Conservation (phyloP, 2,113 vertebrate species). For the Hassar affinis region DNA sequence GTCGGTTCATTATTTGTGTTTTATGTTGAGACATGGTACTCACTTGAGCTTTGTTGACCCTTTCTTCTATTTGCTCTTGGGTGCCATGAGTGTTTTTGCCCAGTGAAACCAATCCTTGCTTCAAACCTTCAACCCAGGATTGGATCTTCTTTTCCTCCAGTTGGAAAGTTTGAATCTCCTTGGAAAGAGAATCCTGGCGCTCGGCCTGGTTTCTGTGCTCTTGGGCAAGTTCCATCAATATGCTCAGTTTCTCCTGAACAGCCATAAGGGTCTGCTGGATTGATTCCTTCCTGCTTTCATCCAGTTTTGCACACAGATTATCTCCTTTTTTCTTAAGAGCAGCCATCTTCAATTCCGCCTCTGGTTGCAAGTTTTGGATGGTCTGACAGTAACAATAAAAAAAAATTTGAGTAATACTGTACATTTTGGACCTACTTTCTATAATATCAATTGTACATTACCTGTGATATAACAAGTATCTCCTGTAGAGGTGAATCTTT, state of each 20-base stretch:
- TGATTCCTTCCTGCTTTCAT: slow-evolving; percentile 40
- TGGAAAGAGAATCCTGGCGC: slow-evolving; percentile 60
- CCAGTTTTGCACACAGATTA: slow-evolving; percentile 56
- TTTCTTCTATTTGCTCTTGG: slow-evolving; percentile 56
- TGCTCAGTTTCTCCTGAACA: slow-evolving; percentile 61
- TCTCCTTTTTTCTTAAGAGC: slow-evolving; percentile 59
- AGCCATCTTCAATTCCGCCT: slow-evolving; percentile 62
- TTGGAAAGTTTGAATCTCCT: slow-evolving; percentile 60
- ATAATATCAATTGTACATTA: slow-evolving; percentile 33
- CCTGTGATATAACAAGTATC: slow-evolving; percentile 44
- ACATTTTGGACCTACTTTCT: neutral
- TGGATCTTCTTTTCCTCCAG: slow-evolving; percentile 45
- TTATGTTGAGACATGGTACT: neutral
- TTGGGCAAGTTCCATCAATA: slow-evolving; percentile 54
- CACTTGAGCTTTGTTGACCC: slow-evolving; percentile 49
- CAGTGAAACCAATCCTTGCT: slow-evolving; percentile 49
- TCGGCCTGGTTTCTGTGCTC: slow-evolving; percentile 56
- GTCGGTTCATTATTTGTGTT: neutral
- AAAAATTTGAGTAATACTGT: neutral
- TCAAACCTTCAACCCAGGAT: slow-evolving; percentile 60
- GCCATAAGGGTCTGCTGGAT: slow-evolving; percentile 46
- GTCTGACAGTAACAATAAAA: slow-evolving; percentile 49
- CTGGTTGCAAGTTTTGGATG: slow-evolving; percentile 63
- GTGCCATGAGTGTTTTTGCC: slow-evolving; percentile 55
- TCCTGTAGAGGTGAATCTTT: slow-evolving; percentile 35